Evolutionary conservation across 1,140 invertebrate species (phyloP), one percentile per base, ranked within the genome.

Genomic region (Trichonephila clavipes): DNA sequence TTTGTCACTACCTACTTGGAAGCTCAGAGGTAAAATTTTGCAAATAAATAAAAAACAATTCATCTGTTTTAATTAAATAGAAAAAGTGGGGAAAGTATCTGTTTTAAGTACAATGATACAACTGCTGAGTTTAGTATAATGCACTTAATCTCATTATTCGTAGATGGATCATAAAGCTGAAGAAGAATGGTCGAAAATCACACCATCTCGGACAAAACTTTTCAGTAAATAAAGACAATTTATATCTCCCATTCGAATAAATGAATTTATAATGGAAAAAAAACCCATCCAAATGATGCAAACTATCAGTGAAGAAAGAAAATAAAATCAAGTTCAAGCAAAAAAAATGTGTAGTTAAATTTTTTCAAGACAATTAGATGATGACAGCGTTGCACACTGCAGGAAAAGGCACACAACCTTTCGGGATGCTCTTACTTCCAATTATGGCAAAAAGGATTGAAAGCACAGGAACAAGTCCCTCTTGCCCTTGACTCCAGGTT

Each of bases 391-490:
- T 77, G 72, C 72, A 77, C 72, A 77, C 72, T 34, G 72, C 72
- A 77, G 28, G 72, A 40, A 77, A 77, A 77, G 72, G 72, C 72
- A 77, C 72, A 77, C 72, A 77, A 77, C 72, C 72, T 28, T 77
- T 77, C 18, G 5, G 72, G 72, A 40, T 77, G 72, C 72, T 77
- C 34, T 44, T 18, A 21, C 10, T 12, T 51, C 10, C 51, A 51
- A 51, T 51, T 24, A 61, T 24, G 21, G 24, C 19, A 59, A 61
- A 61, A n/a, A 85, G 24, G 44, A 59, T 85, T 59, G 83, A 58
- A 58, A 85, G 58, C 44, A 59, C 83, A 85, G 83, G 51, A 58
- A 85, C 28, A 24, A 24, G 28, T 81, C 18, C 83, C 58, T 51
- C 83, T 59, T n/a, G 34, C 81, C 81, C 8, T 8, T 10, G n/a